Base-by-base conservation (phyloP, 2,888 invertebrate species). In the Ennomos erosarius region DNA sequence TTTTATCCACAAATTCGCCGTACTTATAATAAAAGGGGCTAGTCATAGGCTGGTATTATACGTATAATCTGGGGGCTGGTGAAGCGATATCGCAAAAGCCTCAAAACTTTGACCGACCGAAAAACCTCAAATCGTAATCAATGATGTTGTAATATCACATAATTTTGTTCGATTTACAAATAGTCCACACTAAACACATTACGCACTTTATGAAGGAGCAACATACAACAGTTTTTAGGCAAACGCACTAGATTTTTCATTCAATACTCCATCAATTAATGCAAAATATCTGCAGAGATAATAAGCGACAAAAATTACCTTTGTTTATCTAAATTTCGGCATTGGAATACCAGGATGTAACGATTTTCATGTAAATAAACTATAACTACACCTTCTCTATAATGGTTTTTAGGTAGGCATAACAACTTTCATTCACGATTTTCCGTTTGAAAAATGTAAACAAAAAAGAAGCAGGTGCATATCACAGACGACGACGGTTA, bases 381-480 rank as follows among this genome's bases (percentile, higher is more conserved):
- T 48, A 55, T 55, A 42, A 45, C 42, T 58, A 33, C 44, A 61
- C 36, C 13, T 55, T 37, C 61, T 65, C 55, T 38, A 57, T 57
- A 45, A 34, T 38, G 33, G 35, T 34, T 33, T 42, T 46, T 33
- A 4, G 35, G 13, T 42, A 61, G 46, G 69, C 66, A 0, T 52
- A 66, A 62, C 62, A 70, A 55, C 8, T 84, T 84, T 86, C 70
- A 85, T 84, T 85, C 71, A 87, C 78, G 71, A 79, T 65, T 82
- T 78, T 73, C 67, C 66, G 75, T 78, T 77, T 78, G 16, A 64
- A 64, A 62, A 70, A 65, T 62, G 81, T 82, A 86, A 86, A 86
- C 84, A 84, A 84, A 81, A 76, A 78, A 68, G 70, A 71, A 74
- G 83, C 90, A 90, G 90, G 80, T 90, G 89, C 79, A 70, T 59